These are phyloP conservation scores for Dascillus cervinus DNA, from an alignment of 2,888 invertebrate species.

Conservation along the genomic window DNA sequence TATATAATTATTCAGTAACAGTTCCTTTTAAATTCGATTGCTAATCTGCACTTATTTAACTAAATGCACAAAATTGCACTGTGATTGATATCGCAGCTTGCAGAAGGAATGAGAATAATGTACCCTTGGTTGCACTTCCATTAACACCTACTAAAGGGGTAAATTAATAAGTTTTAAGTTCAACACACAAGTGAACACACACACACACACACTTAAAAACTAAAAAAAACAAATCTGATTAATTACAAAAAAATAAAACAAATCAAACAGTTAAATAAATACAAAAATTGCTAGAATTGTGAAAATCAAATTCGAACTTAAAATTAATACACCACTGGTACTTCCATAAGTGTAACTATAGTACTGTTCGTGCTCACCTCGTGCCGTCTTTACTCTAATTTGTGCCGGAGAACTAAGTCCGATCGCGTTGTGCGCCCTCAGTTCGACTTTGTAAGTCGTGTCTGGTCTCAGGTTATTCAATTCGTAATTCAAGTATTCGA, in stretches of 20 bases:
- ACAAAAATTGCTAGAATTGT: slow-evolving; percentile 7
- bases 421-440: slow-evolving; percentile 78
- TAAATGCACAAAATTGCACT: slow-evolving; percentile 29
- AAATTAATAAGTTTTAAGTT: slow-evolving; percentile 10
- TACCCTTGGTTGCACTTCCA: slow-evolving; percentile 35
- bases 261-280: slow-evolving; percentile 8
- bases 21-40: slow-evolving; percentile 7
- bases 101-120: slow-evolving; percentile 32
- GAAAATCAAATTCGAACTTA: not conserved
- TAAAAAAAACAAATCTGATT: slow-evolving; percentile 4
- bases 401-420: slow-evolving; percentile 74
- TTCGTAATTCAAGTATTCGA: slow-evolving; percentile 57
- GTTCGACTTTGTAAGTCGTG: slow-evolving; percentile 75
- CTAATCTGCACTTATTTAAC: slow-evolving; percentile 11
- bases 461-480: slow-evolving; percentile 65
- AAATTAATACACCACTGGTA: slow-evolving; percentile 8
- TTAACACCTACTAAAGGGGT: slow-evolving; percentile 32
- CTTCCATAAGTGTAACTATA: slow-evolving; percentile 15
- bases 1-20: slow-evolving; percentile 11
- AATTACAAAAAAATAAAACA: slow-evolving; percentile 5
- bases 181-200: slow-evolving; percentile 7
- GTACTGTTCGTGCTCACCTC: slow-evolving; percentile 61
- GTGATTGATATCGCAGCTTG: slow-evolving; percentile 36
- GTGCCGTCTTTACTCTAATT: slow-evolving; percentile 75
- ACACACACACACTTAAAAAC: slow-evolving; percentile 1